These are phyloP conservation scores for Synergus laeviventris DNA, from an alignment of 2,888 invertebrate genomes.

Conservation along the genomic window DNA sequence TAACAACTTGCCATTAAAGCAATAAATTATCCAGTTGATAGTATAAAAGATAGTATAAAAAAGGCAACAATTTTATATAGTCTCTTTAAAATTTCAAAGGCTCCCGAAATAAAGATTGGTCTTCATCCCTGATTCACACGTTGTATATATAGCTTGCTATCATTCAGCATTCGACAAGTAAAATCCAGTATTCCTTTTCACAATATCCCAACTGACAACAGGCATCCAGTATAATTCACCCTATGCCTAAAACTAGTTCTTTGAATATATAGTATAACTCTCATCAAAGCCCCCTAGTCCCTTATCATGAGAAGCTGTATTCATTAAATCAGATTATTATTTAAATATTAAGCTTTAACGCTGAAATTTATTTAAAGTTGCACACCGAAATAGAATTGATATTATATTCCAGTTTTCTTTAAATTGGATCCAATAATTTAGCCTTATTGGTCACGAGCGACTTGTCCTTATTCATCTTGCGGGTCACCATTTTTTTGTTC, in stretches of 20 bases:
- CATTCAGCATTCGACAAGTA: constrained; percentile 14
- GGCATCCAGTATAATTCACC: constrained; percentile 15
- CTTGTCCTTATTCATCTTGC: constrained; percentile 19
- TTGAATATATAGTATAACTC: not conserved
- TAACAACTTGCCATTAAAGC: constrained; percentile 9
- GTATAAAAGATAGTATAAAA: not conserved
- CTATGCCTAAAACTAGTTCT: constrained; percentile 22
- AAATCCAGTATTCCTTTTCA: constrained; percentile 34
- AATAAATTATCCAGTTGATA: not conserved
- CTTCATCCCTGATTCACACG: constrained; percentile 10
- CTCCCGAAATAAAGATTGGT: not conserved
- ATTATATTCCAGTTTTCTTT: not conserved
- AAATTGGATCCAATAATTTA: constrained; percentile 27
- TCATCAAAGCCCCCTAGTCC: not conserved
- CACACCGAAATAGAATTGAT: not conserved
- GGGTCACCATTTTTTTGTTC: constrained; percentile 15
- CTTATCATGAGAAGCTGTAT: not conserved
- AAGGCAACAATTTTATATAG: not conserved
- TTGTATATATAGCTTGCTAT: constrained; percentile 7
- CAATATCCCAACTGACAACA: constrained; percentile 14
- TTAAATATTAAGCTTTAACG: not conserved
- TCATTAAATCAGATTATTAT: not conserved
- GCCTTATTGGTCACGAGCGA: constrained; percentile 12
- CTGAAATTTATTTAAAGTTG: not conserved
- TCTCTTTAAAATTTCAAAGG: not conserved